Evolutionary conservation across 2,888 invertebrate species (phyloP).

Genomic region (Erebia ligea): DNA sequence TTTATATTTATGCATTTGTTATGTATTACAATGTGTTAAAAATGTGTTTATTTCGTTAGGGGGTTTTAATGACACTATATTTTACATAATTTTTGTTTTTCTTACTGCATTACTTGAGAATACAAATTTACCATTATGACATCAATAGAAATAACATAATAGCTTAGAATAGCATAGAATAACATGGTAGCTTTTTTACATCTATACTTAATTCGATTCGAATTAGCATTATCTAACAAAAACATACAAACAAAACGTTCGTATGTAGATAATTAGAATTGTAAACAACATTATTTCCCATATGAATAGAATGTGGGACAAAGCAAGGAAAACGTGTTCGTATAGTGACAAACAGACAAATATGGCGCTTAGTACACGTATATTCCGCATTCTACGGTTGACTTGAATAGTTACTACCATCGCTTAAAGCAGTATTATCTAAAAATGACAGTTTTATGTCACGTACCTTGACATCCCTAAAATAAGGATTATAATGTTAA

Average conservation of each 20-base stretch:
- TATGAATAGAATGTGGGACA: slow-evolving; percentile 33
- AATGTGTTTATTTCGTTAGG: no score
- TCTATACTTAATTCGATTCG: not conserved
- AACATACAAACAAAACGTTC: not conserved
- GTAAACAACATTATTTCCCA: slow-evolving; percentile 35
- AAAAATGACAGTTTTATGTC: no score
- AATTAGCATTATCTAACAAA: not conserved
- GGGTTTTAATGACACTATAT: no score
- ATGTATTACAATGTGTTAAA: no score
- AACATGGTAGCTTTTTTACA: not conserved
- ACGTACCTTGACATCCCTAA: no score
- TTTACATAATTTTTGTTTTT: no score
- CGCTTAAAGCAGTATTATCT: no score
- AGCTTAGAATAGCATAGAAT: no score
- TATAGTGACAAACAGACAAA: slow-evolving; percentile 19
- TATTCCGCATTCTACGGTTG: slow-evolving; percentile 39
- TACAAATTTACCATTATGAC: no score
- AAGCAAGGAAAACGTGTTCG: slow-evolving; percentile 31
- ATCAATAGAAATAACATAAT: no score
- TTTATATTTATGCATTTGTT: no score
- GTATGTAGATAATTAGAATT: slow-evolving; percentile 28
- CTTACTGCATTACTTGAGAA: not conserved
- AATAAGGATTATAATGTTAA: no score
- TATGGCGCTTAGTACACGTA: slow-evolving; percentile 21
- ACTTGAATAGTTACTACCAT: not conserved